A percentile compares a stretch with the other conserved stretches of the same genome.
Conservation (phyloP, 2,888 invertebrate genomes). For the Lysandra coridon region DNA sequence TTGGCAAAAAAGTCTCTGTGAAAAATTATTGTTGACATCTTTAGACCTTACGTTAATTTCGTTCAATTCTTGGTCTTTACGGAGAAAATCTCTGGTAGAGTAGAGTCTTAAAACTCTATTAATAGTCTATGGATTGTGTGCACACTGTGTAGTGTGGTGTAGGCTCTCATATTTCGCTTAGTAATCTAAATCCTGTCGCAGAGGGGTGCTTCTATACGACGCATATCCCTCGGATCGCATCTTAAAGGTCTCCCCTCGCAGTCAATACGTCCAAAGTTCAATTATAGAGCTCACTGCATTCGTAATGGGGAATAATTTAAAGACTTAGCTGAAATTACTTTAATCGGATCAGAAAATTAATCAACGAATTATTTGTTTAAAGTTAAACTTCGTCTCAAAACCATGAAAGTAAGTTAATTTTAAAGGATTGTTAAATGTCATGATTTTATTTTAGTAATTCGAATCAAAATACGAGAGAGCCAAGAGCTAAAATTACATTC, state of each 20-base stretch:
- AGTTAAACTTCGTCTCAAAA: too few relatives aligned
- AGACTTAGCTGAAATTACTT: constrained; percentile 2
- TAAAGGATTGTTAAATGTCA: too few relatives aligned
- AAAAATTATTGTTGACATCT: too few relatives aligned
- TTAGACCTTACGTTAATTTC: too few relatives aligned
- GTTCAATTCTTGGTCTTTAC: background rate
- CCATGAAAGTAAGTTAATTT: too few relatives aligned
- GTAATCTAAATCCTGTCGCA: constrained; percentile 14
- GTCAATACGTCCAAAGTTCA: constrained; percentile 19
- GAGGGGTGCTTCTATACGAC: constrained; percentile 21
- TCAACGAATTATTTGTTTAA: background rate
- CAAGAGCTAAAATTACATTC: too few relatives aligned
- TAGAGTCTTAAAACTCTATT: background rate
- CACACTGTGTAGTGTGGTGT: background rate
- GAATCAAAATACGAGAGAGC: too few relatives aligned
- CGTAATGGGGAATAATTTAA: constrained; percentile 21
- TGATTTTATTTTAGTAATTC: too few relatives aligned
- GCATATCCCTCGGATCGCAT: constrained; percentile 19
- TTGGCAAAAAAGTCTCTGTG: too few relatives aligned
- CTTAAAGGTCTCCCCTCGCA: constrained; percentile 22
- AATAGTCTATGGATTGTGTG: background rate
- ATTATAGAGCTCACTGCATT: constrained; percentile 20
- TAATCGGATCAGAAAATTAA: background rate
- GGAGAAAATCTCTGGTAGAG: background rate
- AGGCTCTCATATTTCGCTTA: constrained; percentile 12